A percentile compares a stretch with the other conserved stretches of the same genome.
Evolutionary conservation across 2,113 vertebrate species (phyloP).

Genomic region (Eira barbara): DNA sequence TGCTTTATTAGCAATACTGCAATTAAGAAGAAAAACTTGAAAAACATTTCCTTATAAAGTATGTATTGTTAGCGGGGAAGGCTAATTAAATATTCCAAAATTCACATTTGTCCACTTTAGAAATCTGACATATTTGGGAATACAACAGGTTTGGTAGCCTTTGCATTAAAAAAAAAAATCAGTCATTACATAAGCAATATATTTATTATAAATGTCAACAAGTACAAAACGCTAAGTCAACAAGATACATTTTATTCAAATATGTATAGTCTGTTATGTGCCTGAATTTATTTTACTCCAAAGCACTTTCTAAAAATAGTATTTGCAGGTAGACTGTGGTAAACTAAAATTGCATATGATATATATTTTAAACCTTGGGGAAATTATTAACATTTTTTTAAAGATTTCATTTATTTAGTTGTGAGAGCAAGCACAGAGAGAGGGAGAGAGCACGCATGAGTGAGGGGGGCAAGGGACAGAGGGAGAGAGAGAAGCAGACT

Average conservation of each 20-base stretch:
- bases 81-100: neutral
- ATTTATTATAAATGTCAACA: neutral
- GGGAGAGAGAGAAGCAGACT: neutral
- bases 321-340: neutral
- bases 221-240: neutral
- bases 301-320: neutral
- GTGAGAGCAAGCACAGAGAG: neutral
- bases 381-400: neutral
- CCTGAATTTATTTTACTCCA: neutral
- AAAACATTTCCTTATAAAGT: neutral
- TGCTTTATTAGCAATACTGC: neutral
- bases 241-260: neutral
- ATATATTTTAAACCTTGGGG: neutral
- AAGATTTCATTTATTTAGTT: neutral
- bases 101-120: neutral
- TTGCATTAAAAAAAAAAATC: neutral
- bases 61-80: neutral
- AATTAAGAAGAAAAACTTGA: constrained; percentile 1
- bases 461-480: neutral
- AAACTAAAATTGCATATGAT: neutral
- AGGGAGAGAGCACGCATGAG: neutral
- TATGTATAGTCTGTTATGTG: neutral
- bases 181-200: neutral
- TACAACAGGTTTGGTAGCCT: neutral
- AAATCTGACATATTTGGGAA: neutral